Conservation (phyloP, 2,797 vertebrate species). For the Hirundo rustica region DNA sequence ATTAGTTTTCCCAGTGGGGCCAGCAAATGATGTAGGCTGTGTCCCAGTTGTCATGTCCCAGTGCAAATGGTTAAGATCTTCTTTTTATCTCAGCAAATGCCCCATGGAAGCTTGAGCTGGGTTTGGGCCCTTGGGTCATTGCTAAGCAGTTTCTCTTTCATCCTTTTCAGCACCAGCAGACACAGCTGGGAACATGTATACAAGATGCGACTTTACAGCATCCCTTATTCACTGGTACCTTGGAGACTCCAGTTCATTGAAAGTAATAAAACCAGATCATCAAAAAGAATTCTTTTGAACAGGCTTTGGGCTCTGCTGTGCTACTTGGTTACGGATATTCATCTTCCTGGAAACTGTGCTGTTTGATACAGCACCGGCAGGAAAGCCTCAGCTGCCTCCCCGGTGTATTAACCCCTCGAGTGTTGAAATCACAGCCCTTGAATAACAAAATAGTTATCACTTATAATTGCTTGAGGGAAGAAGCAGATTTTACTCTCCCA, state of each 20-base stretch:
- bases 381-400: constrained; percentile 66
- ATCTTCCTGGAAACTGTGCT: constrained; percentile 67
- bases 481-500: constrained; percentile 13
- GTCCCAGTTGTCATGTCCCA: constrained; percentile 56
- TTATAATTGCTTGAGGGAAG: constrained; percentile 52
- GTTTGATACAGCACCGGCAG: constrained; percentile 53
- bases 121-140: constrained; percentile 64
- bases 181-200: constrained; percentile 67
- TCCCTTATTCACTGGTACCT: constrained; percentile 68
- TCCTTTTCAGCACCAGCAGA: constrained; percentile 61
- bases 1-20: constrained; percentile 40
- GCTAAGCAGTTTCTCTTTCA: constrained; percentile 70
- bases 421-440: constrained; percentile 38
- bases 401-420: constrained; percentile 60
- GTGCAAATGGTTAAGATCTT: constrained; percentile 64
- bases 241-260: constrained; percentile 70
- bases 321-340: constrained; percentile 71
- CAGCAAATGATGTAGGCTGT: constrained; percentile 33
- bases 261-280: constrained; percentile 74
- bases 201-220: constrained; percentile 66
- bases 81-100: constrained; percentile 66
- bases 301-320: constrained; percentile 68
- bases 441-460: constrained; percentile 44
- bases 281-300: constrained; percentile 72
- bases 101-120: constrained; percentile 43